Base-by-base conservation (phyloP, 2,797 vertebrate genomes). In the Phalanger gymnotis region DNA sequence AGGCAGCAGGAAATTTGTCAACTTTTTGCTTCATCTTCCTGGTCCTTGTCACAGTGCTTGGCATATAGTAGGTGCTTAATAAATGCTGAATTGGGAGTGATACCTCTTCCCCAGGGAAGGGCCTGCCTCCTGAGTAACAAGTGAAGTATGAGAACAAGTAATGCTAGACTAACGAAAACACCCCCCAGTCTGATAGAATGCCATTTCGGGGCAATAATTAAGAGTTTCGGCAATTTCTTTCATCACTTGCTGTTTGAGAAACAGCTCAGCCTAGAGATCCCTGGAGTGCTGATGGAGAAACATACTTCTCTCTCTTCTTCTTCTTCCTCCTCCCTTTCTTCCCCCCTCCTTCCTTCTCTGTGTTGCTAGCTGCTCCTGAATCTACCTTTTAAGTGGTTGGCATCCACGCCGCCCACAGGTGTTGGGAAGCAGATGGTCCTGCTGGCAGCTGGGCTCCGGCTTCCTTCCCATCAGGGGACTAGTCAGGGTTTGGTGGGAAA, bases 401-500 rank as follows among this genome's bases (percentile, higher is more conserved):
- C 93, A 93, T 89, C 91, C 0, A 5, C 0, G 9, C 94, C 2
- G 54, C 52, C 93, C 90, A 53, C 94, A 96, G 97, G 96, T 96
- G 94, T 25, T 5, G 13, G 93, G 22, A 90, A 97, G 93, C 97
- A 96, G 95, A 95, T 93, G 95, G 95, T 91, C 73, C 54, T n/a
- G 53, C 95, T 97, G 96, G 95, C 96, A 91, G 92, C 52, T 4
- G 0, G 52, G 93, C 91, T 91, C 97, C 92, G 94, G 94, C 94
- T 97, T 87, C 95, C 57, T 94, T 3, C 0, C 91, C 51, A 0
- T 91, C 91, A 61, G 51, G 87, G 95, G 95, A 96, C 93, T 94
- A 0, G 54, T 90, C 90, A 93, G 10, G 0, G 91, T 28, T 94
- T 97, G 96, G 96, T 95, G 87, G 19, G 93, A 90, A 92, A 54